Percentiles rank a stretch among this genome's conserved stretches.
Evolutionary conservation across 2,113 vertebrate species (phyloP).

Genomic region (Trachemys scripta): DNA sequence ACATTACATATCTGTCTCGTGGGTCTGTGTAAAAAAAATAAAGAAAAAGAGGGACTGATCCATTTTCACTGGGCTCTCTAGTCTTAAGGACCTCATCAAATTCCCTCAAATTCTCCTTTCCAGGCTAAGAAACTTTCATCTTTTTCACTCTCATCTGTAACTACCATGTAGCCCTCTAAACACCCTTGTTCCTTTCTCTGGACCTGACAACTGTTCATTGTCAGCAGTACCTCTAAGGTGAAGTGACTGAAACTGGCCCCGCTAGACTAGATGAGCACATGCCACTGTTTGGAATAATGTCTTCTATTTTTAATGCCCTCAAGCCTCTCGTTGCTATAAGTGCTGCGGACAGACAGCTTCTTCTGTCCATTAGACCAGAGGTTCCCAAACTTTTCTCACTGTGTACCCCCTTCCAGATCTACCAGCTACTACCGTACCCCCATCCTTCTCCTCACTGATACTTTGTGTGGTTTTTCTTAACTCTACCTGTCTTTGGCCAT

Average conservation of each 20-base stretch:
- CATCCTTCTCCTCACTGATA: neutral
- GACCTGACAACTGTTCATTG: too few species aligned
- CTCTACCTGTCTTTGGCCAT: neutral
- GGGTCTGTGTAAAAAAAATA: neutral
- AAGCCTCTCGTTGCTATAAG: rapidly evolving
- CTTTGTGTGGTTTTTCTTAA: neutral
- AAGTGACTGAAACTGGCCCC: neutral
- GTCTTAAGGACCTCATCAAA: neutral
- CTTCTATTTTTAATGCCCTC: neutral
- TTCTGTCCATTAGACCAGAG: neutral
- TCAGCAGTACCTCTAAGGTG: neutral
- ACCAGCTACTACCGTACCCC: neutral
- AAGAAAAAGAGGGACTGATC: neutral
- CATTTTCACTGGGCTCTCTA: neutral
- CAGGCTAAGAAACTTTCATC: neutral
- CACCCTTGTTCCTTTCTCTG: neutral
- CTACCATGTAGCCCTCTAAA: neutral
- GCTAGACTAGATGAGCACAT: rapidly evolving
- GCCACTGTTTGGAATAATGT: neutral
- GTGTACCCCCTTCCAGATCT: neutral
- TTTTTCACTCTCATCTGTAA: neutral
- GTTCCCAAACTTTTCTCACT: neutral
- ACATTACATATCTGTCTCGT: neutral
- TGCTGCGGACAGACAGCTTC: neutral
- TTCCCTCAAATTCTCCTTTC: neutral